Conservation (phyloP, 53 echinoderm and acorn worm species). For the Mesocentrotus franciscanus region DNA sequence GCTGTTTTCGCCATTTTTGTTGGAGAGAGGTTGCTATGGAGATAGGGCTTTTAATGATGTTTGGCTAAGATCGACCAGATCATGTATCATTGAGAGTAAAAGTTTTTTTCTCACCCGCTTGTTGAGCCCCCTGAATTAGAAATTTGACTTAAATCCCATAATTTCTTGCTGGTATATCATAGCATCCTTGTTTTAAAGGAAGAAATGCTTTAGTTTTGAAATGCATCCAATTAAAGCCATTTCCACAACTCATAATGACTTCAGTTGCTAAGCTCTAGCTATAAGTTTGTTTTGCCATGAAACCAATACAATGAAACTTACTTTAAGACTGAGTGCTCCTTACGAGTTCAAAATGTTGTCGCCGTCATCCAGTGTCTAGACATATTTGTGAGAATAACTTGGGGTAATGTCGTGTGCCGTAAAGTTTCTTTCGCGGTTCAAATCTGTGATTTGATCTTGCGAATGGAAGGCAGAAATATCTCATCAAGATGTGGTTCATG, state of each 20-base stretch:
- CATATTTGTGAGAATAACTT: neutral
- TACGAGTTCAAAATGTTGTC: too few species aligned
- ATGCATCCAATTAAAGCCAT: neutral
- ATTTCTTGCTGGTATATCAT: neutral
- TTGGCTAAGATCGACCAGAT: neutral
- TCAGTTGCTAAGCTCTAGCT: neutral
- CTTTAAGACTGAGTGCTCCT: neutral
- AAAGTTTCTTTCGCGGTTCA: too few species aligned
- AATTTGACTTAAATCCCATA: neutral
- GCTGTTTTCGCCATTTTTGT: neutral
- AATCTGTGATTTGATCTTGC: neutral
- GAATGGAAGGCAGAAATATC: neutral
- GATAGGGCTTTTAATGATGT: neutral
- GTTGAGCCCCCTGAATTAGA: neutral
- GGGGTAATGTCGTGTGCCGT: neutral
- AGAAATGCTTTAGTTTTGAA: neutral
- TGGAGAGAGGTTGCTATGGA: neutral
- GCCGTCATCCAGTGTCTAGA: neutral
- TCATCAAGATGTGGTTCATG: neutral
- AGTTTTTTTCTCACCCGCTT: neutral
- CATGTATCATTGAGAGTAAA: neutral
- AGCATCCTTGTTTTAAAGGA: neutral
- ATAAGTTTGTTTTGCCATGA: neutral
- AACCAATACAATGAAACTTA: neutral
- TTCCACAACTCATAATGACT: neutral